phyloP scores from a whole-genome alignment of 2,888 invertebrate genomes.

The Plagiodera versicolora region DNA sequence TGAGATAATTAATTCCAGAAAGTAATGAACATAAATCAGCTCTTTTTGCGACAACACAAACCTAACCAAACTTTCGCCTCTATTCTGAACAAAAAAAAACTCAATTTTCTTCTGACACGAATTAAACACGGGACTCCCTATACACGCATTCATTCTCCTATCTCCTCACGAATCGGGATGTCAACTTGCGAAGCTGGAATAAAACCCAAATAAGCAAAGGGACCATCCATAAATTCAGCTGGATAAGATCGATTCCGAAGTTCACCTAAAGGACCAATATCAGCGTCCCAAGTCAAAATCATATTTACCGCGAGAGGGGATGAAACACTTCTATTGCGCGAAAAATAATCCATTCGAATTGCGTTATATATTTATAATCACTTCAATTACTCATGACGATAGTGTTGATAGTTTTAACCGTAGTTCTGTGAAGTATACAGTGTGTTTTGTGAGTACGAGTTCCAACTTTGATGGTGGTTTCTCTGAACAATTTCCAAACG shows the following conservation, averaged over 20 bases:
- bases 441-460: no score
- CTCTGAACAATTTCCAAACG: no score
- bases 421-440: no score
- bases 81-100: background rate
- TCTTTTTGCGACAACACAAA: no score
- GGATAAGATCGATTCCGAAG: constrained; percentile 49
- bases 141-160: constrained; percentile 23
- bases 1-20: no score
- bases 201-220: constrained; percentile 43
- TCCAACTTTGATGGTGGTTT: no score
- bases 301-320: constrained; percentile 47
- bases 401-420: no score
- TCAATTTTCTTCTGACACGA: constrained; percentile 3
- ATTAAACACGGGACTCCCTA: constrained; percentile 13
- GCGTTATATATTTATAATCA: no score
- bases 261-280: constrained; percentile 51
- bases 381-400: no score
- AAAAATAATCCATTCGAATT: background rate
- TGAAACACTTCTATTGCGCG: background rate
- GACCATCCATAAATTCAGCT: constrained; percentile 41
- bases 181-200: constrained; percentile 39
- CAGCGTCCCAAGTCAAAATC: constrained; percentile 53
- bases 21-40: no score
- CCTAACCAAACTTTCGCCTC: background rate
- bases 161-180: constrained; percentile 28